Evolutionary conservation across 1,140 invertebrate genomes (phyloP).

Genomic region (Penaeus japonicus): DNA sequence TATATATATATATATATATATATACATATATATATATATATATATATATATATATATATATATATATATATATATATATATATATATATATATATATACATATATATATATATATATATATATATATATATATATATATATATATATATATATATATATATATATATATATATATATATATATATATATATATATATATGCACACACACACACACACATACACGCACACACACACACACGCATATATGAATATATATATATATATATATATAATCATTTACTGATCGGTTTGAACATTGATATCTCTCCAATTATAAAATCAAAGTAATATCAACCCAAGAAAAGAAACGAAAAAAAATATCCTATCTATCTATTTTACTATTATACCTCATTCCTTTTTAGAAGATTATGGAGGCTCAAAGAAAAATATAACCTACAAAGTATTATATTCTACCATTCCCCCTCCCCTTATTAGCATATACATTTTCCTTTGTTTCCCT

Average conservation of each 20-base stretch:
- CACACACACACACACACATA: neutral
- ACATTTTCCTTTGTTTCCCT: no score
- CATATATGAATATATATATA: neutral
- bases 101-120: neutral
- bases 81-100: neutral
- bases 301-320: neutral
- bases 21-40: neutral
- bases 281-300: neutral
- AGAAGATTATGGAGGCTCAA: no score
- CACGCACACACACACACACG: neutral
- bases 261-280: slow-evolving; percentile 1
- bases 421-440: no score
- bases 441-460: no score
- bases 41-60: neutral
- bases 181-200: neutral
- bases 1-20: neutral
- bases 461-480: no score
- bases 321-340: no score
- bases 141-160: neutral
- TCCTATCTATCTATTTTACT: no score
- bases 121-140: slow-evolving; percentile 13
- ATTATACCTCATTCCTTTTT: no score
- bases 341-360: no score
- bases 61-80: neutral
- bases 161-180: neutral